Percentiles rank a stretch among this genome's conserved stretches.
Evolutionary conservation across 2,888 invertebrate genomes (phyloP).

Genomic region (Eretmocerus hayati): DNA sequence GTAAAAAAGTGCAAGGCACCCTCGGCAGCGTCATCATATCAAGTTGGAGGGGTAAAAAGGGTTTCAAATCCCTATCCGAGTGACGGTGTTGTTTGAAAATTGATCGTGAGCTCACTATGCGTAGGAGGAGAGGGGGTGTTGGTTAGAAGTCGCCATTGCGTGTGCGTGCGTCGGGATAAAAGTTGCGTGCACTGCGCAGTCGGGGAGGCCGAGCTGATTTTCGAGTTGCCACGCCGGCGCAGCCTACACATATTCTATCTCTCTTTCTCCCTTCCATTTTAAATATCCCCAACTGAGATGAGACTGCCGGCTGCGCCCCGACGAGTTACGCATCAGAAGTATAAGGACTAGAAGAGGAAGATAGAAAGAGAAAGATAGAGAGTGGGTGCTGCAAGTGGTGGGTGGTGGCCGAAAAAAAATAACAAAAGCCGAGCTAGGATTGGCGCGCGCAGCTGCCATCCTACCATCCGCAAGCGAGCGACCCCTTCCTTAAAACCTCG

Average conservation of each 20-base stretch:
- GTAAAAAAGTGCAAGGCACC: too few species aligned
- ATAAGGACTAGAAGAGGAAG: background rate
- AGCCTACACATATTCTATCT: background rate
- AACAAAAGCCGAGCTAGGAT: background rate
- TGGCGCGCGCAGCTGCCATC: too few species aligned
- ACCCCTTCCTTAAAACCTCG: too few species aligned
- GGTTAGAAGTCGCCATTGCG: background rate
- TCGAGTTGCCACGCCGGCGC: background rate
- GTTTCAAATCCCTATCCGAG: too few species aligned
- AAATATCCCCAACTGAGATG: too few species aligned
- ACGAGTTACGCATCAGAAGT: too few species aligned
- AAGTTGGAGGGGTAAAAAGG: too few species aligned
- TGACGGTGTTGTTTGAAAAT: constrained; percentile 43
- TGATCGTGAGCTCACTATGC: constrained; percentile 30
- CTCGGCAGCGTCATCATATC: too few species aligned
- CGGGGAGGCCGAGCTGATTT: too few species aligned
- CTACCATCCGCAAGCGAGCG: too few species aligned
- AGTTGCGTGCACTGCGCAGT: background rate
- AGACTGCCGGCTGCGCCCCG: too few species aligned
- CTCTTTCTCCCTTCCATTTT: background rate
- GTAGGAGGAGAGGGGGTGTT: background rate
- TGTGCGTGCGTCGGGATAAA: background rate
- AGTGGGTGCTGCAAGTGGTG: background rate
- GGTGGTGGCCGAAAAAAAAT: background rate
- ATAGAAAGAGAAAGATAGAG: background rate